These are phyloP conservation scores for Nautilus pompilius DNA, from an alignment of 1,140 invertebrate species.

Conservation along the genomic window DNA sequence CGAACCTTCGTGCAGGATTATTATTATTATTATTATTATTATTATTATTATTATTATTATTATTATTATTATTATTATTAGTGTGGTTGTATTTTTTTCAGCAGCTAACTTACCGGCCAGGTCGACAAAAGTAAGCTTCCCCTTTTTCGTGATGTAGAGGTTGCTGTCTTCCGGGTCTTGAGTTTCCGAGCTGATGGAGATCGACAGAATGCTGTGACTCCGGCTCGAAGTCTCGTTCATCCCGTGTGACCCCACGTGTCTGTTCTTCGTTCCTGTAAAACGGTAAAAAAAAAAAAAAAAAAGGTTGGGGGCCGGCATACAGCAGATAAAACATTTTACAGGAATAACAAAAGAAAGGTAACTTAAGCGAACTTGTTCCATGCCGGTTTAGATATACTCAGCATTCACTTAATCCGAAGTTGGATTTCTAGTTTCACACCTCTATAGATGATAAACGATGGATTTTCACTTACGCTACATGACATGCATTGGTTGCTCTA, in stretches of 20 bases:
- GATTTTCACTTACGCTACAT: no score
- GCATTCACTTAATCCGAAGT: no score
- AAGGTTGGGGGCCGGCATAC: no score
- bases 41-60: constrained; percentile 5
- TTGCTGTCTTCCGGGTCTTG: constrained; percentile 65
- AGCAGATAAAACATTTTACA: no score
- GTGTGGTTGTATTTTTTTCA: neutral
- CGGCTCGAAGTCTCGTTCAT: constrained; percentile 55
- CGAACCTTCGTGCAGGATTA: neutral
- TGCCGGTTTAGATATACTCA: no score
- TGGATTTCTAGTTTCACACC: no score
- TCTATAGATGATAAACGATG: no score
- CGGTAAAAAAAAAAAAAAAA: constrained; percentile 5
- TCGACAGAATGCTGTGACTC: constrained; percentile 52
- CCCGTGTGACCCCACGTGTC: constrained; percentile 47
- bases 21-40: neutral
- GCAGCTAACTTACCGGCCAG: constrained; percentile 45
- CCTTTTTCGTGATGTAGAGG: constrained; percentile 51
- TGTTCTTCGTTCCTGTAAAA: constrained; percentile 47
- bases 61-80: no score
- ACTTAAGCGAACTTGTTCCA: no score
- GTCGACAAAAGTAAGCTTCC: constrained; percentile 56
- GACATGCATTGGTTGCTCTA: no score
- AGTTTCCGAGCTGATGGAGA: constrained; percentile 53
- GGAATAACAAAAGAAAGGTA: no score